Evolutionary conservation across 2,888 invertebrate genomes (phyloP).

Genomic region (Boloria selene): DNA sequence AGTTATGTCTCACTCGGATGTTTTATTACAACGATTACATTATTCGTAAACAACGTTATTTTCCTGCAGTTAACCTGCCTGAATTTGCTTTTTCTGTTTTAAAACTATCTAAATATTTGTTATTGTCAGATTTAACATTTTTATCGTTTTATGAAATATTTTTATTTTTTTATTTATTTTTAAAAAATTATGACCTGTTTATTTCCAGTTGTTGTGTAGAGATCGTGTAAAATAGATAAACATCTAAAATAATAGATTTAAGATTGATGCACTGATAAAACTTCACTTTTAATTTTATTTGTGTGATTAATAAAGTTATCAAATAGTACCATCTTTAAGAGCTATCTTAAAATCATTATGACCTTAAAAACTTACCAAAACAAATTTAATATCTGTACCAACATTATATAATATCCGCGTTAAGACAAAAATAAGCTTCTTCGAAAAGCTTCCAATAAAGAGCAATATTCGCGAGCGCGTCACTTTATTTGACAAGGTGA

Average conservation of each 20-base stretch:
- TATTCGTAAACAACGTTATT: constrained; percentile 32
- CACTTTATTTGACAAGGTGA: constrained; percentile 35
- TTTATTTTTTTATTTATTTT: not conserved
- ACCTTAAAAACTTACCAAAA: constrained; percentile 17
- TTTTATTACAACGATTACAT: constrained; percentile 34
- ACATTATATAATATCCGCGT: constrained; percentile 21
- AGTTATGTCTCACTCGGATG: constrained; percentile 37
- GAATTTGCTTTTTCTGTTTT: constrained; percentile 12
- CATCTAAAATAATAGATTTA: too few relatives aligned
- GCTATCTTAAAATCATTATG: not conserved
- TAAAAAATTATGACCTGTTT: not conserved
- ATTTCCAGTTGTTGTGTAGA: not conserved
- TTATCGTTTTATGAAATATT: not conserved
- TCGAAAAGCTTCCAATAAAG: constrained; percentile 16
- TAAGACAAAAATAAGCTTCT: constrained; percentile 14
- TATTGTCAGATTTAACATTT: not conserved
- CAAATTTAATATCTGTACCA: constrained; percentile 14
- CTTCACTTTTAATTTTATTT: not conserved
- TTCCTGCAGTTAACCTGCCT: constrained; percentile 11
- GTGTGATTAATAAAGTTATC: not conserved
- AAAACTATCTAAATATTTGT: not conserved
- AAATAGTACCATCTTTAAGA: not conserved
- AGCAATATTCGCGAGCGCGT: constrained; percentile 20
- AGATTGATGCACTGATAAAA: not conserved
- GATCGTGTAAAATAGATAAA: too few relatives aligned